Evolutionary conservation across 2,888 invertebrate genomes (phyloP).

Genomic region (Orchesella flavescens): DNA sequence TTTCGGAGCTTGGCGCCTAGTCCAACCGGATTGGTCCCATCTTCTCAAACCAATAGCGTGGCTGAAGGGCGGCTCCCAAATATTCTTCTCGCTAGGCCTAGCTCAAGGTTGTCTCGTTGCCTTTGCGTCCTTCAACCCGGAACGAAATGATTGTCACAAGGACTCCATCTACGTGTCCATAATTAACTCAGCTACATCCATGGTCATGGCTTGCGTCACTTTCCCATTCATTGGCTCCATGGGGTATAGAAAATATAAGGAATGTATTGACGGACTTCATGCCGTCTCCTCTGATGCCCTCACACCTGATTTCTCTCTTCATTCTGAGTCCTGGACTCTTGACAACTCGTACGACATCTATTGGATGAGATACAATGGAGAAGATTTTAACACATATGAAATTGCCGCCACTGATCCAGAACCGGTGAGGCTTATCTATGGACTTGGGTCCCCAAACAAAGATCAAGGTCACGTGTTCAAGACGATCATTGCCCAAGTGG

Average conservation of each 20-base stretch:
- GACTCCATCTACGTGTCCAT: constrained; percentile 47
- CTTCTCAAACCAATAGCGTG: constrained; percentile 19
- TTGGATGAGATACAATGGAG: background rate
- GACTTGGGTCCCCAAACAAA: background rate
- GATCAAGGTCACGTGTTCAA: too few species aligned
- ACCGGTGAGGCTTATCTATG: background rate
- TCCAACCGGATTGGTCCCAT: constrained; percentile 42
- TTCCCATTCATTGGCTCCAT: constrained; percentile 35
- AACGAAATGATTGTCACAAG: constrained; percentile 49
- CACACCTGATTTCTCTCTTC: background rate
- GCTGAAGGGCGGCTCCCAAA: constrained; percentile 49
- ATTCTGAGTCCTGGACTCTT: background rate
- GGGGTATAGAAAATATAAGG: constrained; percentile 14
- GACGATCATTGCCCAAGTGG: background rate
- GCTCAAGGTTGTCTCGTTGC: constrained; percentile 51
- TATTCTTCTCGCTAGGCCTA: constrained; percentile 56
- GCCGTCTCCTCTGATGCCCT: too few species aligned
- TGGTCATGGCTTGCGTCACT: constrained; percentile 49
- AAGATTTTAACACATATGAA: too few species aligned
- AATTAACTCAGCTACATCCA: constrained; percentile 53
- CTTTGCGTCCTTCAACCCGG: constrained; percentile 47
- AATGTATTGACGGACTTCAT: background rate
- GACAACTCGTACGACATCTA: constrained; percentile 25
- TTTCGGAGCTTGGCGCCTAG: constrained; percentile 22
- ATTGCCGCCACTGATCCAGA: background rate